Percentiles rank a stretch among this genome's conserved stretches.
Evolutionary conservation across 1,140 invertebrate genomes (phyloP).

Genomic region (Drosophila sp.): DNA sequence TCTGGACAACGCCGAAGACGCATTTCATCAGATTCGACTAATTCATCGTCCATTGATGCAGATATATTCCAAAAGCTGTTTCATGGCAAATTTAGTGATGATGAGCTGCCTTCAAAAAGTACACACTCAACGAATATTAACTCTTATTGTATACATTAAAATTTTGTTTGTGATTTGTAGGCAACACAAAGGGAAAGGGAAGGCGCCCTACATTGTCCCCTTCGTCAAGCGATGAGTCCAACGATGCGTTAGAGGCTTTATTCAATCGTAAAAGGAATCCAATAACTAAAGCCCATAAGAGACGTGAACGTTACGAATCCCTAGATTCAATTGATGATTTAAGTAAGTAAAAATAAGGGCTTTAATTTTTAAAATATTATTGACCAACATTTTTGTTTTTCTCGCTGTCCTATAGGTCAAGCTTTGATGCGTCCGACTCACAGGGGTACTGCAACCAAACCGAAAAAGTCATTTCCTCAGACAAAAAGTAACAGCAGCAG

Average conservation of each 20-base stretch:
- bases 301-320: slow-evolving; percentile 49
- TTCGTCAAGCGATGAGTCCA: slow-evolving; percentile 60
- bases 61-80: slow-evolving; percentile 72
- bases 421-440: slow-evolving; percentile 51
- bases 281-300: slow-evolving; percentile 17
- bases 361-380: no score
- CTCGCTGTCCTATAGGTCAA: slow-evolving; percentile 31
- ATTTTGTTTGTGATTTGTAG: neutral
- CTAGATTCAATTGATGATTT: slow-evolving; percentile 63
- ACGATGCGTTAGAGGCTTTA: slow-evolving; percentile 56
- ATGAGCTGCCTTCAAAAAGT: slow-evolving; percentile 39
- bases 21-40: slow-evolving; percentile 59
- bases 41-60: slow-evolving; percentile 64
- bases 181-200: slow-evolving; percentile 27
- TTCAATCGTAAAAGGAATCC: slow-evolving; percentile 36
- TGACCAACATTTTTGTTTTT: neutral
- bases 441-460: slow-evolving; percentile 25
- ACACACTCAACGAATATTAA: neutral
- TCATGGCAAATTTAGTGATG: slow-evolving; percentile 54
- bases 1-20: slow-evolving; percentile 36
- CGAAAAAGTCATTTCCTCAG: slow-evolving; percentile 28
- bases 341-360: slow-evolving; percentile 23
- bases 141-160: neutral
- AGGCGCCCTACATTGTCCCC: slow-evolving; percentile 15
- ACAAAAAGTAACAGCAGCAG: slow-evolving; percentile 20